Evolutionary conservation across 2,113 vertebrate species (phyloP), one percentile per base, ranked within the genome.

Genomic region (Sardina pilchardus): DNA sequence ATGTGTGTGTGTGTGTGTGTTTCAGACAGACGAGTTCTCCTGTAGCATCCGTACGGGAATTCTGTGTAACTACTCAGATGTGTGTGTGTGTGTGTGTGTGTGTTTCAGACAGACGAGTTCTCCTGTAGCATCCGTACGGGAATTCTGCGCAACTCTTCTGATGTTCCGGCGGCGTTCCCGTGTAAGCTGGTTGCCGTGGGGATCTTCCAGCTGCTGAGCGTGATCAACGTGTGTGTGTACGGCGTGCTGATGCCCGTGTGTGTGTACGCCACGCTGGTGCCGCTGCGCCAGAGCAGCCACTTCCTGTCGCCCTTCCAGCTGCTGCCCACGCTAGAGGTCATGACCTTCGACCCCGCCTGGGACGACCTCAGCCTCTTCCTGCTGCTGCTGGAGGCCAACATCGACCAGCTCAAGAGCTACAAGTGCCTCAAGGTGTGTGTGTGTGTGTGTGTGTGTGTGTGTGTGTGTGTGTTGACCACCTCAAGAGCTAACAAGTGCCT

Each of bases 401-500:
- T 99, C 86, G 97, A 97, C 43, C 97, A 99, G 85, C 95, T 99
- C 9, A 99, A 99, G 89, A 99, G 98, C 3, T 98, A 97, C 94
- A 99, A 98, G 87, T 97, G 97, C 89, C 96, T 99, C 6, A 98
- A 98, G 94, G 97, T 95, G 48, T 8, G 88, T 86, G 34, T 47
- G 44, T 83, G 26, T 16, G 14, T 43, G 86, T 87, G 8, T 30
- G 17, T 42, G 34, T 81, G 47, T 42, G 59, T 75, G 12, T 80
- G 16, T 9, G 6, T 84, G 19, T 85, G n/a, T n/a, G n/a, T n/a
- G n/a, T n/a, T n/a, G 97, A 97, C 43, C 97, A 99, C 84, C 95
- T 99, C 9, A 99, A 99, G 89, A 99, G 98, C 3, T 98, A 97
- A n/a, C n/a, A n/a, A n/a, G 67, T 47, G 39, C 24, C 36, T 81